These are phyloP conservation scores for Carassius carassius DNA, from an alignment of 2,113 vertebrate species.

Conservation along the genomic window DNA sequence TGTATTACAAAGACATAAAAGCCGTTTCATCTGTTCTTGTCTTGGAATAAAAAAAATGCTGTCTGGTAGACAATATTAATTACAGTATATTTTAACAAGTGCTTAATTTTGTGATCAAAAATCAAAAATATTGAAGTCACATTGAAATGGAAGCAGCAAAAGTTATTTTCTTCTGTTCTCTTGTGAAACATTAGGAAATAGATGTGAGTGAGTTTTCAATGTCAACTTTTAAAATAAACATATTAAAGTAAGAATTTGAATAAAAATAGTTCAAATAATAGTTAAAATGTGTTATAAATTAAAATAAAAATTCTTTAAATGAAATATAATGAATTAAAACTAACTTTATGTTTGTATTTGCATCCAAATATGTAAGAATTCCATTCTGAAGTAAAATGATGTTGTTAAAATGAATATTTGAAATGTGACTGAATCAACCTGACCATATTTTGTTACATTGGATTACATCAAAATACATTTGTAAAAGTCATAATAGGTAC, in stretches of 20 bases:
- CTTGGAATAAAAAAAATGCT: background rate
- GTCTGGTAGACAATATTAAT: background rate
- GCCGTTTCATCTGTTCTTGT: background rate
- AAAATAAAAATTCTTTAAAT: background rate
- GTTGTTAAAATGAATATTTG: background rate
- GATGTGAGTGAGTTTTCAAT: background rate
- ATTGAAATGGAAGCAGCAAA: background rate
- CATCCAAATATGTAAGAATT: background rate
- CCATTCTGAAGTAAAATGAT: background rate
- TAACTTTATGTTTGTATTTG: background rate
- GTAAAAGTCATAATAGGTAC: background rate
- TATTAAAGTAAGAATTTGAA: background rate
- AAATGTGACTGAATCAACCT: background rate
- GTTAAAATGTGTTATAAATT: background rate
- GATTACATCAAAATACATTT: background rate
- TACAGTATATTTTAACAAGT: background rate
- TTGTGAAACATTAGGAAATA: background rate
- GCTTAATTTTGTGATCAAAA: background rate
- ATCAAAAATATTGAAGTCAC: background rate
- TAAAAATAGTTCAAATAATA: background rate
- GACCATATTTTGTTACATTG: background rate
- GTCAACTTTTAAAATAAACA: background rate
- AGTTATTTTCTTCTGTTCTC: background rate
- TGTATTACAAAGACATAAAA: background rate
- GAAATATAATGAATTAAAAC: background rate